Percentiles rank a stretch among this genome's conserved stretches.
These are phyloP conservation scores for Saxicola maurus DNA, from an alignment of 2,797 vertebrate genomes.

Conservation along the genomic window DNA sequence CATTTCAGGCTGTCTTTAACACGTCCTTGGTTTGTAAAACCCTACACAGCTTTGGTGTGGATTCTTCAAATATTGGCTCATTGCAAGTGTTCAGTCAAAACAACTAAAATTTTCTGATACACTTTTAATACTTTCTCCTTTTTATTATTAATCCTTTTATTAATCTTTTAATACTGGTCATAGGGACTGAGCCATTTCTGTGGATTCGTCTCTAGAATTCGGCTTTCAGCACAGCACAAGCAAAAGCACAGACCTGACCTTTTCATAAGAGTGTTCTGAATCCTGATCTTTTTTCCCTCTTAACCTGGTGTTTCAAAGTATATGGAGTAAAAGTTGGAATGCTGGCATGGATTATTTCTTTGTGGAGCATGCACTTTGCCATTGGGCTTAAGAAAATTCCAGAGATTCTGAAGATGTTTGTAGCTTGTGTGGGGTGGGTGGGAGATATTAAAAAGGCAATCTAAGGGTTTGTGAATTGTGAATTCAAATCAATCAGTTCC, in stretches of 20 bases:
- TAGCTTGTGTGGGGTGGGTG: not conserved
- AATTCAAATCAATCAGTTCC: not conserved
- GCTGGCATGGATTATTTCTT: not conserved
- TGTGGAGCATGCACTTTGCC: accelerated
- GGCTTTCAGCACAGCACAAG: not conserved
- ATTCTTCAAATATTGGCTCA: not conserved
- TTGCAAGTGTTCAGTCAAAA: not conserved
- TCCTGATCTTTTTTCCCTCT: not conserved
- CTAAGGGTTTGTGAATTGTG: not conserved
- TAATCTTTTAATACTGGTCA: not conserved
- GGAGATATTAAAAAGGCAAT: not conserved
- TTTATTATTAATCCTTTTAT: too few relatives aligned
- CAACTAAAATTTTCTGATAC: not conserved
- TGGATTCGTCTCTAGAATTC: not conserved
- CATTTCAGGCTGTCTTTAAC: not conserved
- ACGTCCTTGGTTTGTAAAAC: not conserved
- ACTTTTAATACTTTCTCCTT: too few relatives aligned
- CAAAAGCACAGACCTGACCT: not conserved
- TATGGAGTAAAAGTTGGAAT: not conserved
- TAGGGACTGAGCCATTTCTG: not conserved
- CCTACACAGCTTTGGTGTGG: not conserved
- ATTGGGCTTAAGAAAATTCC: not conserved
- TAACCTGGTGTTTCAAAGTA: not conserved
- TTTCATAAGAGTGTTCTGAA: not conserved
- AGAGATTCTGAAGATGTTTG: not conserved